Conservation (phyloP, 2,797 vertebrate genomes). For the Hyperoplus immaculatus region DNA sequence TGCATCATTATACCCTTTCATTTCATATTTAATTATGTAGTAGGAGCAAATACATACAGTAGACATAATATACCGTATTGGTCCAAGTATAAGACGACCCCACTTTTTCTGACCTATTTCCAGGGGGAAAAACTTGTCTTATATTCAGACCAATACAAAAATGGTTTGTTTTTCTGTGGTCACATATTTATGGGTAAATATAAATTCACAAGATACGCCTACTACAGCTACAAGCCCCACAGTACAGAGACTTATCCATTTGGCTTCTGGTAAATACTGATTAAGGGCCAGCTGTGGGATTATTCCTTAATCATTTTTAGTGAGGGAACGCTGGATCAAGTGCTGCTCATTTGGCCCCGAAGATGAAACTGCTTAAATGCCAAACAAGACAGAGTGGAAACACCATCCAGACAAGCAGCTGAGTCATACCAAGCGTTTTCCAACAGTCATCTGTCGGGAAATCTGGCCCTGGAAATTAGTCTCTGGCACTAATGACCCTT, state of each 20-base stretch:
- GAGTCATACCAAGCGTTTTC: conserved; percentile 48
- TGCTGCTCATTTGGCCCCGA: conserved; percentile 27
- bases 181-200: conserved; percentile 1
- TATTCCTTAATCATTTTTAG: conserved; percentile 29
- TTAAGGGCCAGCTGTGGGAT: conserved; percentile 6
- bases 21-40: neutral
- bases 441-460: conserved; percentile 48
- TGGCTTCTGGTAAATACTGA: conserved; percentile 18
- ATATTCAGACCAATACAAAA: neutral
- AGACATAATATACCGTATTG: too few relatives aligned
- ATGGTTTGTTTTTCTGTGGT: neutral
- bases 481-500: conserved; percentile 23
- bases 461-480: conserved; percentile 42
- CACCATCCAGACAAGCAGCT: conserved; percentile 42
- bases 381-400: conserved; percentile 37
- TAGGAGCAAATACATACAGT: neutral
- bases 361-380: neutral
- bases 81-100: too few relatives aligned
- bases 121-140: too few relatives aligned
- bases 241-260: conserved; percentile 4
- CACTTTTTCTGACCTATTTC: too few relatives aligned
- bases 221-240: neutral
- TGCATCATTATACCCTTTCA: neutral
- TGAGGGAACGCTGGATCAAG: conserved; percentile 18
- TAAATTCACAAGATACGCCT: neutral